These are phyloP conservation scores for Strix uralensis DNA, from an alignment of 2,113 vertebrate species.

Conservation along the genomic window DNA sequence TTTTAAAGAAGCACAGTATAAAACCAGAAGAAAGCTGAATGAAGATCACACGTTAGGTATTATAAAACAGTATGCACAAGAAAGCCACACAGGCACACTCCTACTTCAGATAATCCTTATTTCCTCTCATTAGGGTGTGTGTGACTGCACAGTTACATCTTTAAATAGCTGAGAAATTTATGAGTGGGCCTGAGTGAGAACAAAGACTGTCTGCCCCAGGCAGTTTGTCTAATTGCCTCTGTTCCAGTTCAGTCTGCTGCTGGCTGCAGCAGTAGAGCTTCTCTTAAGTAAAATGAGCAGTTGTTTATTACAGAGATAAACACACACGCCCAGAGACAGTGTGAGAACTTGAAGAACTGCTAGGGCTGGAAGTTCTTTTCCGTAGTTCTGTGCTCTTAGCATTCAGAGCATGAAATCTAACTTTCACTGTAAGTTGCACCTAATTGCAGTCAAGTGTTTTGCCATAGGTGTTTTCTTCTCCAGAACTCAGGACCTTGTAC, in stretches of 20 bases:
- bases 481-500: not conserved
- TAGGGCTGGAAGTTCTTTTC: not conserved
- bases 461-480: not conserved
- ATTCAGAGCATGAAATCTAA: not conserved
- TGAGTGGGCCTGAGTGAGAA: not conserved
- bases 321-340: not conserved
- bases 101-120: not conserved
- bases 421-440: not conserved
- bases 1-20: not conserved
- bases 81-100: not conserved
- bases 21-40: not conserved
- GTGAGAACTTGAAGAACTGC: not conserved
- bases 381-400: not conserved
- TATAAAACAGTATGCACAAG: not conserved
- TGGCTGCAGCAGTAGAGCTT: not conserved
- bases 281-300: not conserved
- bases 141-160: not conserved
- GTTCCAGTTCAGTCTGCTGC: not conserved
- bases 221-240: not conserved
- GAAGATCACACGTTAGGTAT: not conserved
- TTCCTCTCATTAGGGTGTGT: not conserved
- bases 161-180: not conserved
- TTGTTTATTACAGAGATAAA: not conserved
- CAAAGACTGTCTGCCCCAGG: not conserved
- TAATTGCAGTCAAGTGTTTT: not conserved